These are phyloP conservation scores for Spatulosminthurus flaviceps DNA, from an alignment of 2,888 invertebrate genomes.

Conservation along the genomic window DNA sequence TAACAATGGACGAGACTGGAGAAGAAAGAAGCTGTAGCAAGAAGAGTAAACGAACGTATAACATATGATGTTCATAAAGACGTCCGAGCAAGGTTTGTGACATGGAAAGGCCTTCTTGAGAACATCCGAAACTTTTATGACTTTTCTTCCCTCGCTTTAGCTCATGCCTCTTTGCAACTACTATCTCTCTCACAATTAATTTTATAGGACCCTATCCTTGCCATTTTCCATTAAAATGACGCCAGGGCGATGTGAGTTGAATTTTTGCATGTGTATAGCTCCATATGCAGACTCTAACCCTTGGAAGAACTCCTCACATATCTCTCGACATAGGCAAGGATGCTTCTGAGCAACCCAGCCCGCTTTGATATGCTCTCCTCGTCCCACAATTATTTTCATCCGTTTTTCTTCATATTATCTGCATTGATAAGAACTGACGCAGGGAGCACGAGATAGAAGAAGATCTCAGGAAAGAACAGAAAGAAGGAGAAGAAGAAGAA, in stretches of 20 bases:
- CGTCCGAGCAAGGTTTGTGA: constrained; percentile 62
- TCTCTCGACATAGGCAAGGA: background rate
- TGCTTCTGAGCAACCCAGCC: constrained; percentile 15
- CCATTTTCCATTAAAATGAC: constrained; percentile 64
- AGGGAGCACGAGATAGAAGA: constrained; percentile 15
- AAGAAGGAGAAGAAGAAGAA: constrained; percentile 27
- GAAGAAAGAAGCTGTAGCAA: constrained; percentile 51
- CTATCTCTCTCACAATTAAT: constrained; percentile 64
- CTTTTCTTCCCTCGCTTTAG: constrained; percentile 51
- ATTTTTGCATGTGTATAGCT: constrained; percentile 59
- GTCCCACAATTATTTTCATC: constrained; percentile 64
- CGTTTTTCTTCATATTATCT: constrained; percentile 60
- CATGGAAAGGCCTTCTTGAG: constrained; percentile 61
- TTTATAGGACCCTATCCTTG: constrained; percentile 63
- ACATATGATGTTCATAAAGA: constrained; percentile 64
- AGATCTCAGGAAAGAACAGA: constrained; percentile 27
- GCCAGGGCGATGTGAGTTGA: constrained; percentile 58
- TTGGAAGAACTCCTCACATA: background rate
- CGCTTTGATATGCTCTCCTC: constrained; percentile 59
- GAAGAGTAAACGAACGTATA: constrained; percentile 53
- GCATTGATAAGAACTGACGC: constrained; percentile 60
- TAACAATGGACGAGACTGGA: constrained; percentile 52
- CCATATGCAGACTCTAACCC: background rate
- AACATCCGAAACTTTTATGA: constrained; percentile 63
- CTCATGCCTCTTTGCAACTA: constrained; percentile 33